Conservation (phyloP, 2,113 vertebrate species). For the Ploceus nigricollis region DNA sequence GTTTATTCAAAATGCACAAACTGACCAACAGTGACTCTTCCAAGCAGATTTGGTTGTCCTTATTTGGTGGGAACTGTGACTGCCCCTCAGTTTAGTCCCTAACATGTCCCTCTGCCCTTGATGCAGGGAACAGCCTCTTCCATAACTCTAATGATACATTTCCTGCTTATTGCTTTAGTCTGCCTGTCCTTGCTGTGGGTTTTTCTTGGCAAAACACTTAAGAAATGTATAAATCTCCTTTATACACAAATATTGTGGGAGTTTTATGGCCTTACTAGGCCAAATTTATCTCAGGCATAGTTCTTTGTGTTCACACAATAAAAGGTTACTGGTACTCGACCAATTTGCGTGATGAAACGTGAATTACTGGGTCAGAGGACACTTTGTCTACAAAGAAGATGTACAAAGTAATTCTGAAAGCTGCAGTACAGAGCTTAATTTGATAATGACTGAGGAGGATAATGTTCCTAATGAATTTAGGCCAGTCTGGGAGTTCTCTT, state of each 20-base stretch:
- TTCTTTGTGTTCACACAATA: not conserved
- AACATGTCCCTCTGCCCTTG: not conserved
- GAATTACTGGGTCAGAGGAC: not conserved
- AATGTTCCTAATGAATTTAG: constrained; percentile 2
- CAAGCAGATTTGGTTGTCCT: not conserved
- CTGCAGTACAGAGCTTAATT: not conserved
- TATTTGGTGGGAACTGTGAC: not conserved
- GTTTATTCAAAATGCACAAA: not conserved
- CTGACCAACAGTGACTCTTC: not conserved
- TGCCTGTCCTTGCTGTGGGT: not conserved
- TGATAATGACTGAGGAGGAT: not conserved
- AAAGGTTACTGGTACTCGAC: not conserved
- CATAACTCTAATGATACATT: not conserved
- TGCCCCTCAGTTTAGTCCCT: not conserved
- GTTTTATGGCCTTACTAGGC: not conserved
- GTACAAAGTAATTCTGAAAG: not conserved
- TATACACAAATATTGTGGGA: not conserved
- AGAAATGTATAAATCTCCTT: not conserved
- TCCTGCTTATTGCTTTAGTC: not conserved
- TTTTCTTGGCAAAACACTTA: constrained; percentile 10
- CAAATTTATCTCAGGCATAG: not conserved
- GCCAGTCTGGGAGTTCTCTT: not conserved
- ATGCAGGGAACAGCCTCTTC: not conserved
- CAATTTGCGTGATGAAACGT: not conserved
- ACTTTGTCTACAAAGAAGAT: not conserved